Conservation (phyloP, 2,888 invertebrate genomes). For the Agriotes lineatus region DNA sequence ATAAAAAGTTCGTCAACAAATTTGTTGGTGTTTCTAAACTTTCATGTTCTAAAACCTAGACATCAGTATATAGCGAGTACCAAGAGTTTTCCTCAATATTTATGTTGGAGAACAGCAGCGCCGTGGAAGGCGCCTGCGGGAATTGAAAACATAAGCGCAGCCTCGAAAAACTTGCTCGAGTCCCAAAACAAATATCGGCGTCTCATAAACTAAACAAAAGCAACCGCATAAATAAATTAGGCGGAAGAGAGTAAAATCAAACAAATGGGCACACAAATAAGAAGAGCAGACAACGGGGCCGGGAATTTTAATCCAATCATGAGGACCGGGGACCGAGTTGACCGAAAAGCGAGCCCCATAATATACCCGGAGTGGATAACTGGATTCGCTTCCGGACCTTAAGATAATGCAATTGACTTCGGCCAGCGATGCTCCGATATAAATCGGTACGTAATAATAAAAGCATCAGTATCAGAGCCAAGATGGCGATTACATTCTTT, state of each 20-base stretch:
- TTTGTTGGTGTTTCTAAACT: too few species aligned
- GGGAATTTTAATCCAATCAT: conserved; percentile 39
- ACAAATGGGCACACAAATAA: conserved; percentile 30
- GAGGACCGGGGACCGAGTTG: conserved; percentile 24
- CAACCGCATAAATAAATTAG: conserved; percentile 42
- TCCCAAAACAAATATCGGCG: conserved; percentile 34
- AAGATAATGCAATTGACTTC: conserved; percentile 20
- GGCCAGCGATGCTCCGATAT: conserved; percentile 3
- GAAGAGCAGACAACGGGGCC: conserved; percentile 26
- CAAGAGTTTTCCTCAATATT: too few species aligned
- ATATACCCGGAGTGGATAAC: conserved; percentile 22
- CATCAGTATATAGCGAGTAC: too few species aligned
- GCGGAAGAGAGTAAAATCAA: conserved; percentile 32
- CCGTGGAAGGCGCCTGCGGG: conserved; percentile 17
- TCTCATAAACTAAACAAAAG: conserved; percentile 36
- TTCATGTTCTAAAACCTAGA: too few species aligned
- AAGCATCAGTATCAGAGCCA: conserved; percentile 8
- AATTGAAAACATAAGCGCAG: conserved; percentile 22
- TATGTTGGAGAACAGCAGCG: not conserved
- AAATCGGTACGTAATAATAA: conserved; percentile 10
- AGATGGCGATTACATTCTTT: not conserved
- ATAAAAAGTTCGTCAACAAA: too few species aligned
- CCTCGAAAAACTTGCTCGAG: conserved; percentile 5
- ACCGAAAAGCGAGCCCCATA: conserved; percentile 18
- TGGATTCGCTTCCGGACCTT: conserved; percentile 16